Evolutionary conservation across 2,888 invertebrate genomes (phyloP).

Genomic region (Pristionchus entomophagus): DNA sequence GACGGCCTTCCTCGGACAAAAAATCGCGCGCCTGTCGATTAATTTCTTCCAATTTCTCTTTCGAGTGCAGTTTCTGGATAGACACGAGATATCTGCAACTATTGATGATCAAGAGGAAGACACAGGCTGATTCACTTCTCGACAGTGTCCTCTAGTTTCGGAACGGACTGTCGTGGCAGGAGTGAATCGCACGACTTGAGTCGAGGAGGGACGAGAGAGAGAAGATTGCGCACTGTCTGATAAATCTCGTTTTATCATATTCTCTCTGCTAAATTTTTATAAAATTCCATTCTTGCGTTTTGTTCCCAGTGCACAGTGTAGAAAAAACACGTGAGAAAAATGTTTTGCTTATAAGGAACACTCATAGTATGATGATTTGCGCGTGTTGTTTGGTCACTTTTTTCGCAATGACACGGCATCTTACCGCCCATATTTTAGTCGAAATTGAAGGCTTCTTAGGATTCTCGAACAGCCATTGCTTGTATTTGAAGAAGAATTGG

Average conservation of each 20-base stretch:
- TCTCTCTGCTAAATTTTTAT: no score
- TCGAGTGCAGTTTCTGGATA: slow-evolving; percentile 54
- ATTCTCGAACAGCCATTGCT: slow-evolving; percentile 68
- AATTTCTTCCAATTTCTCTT: slow-evolving; percentile 63
- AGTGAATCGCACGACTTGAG: slow-evolving; percentile 66
- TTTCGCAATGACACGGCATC: neutral
- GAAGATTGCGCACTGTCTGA: slow-evolving; percentile 55
- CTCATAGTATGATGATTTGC: neutral
- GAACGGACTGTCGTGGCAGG: slow-evolving; percentile 66
- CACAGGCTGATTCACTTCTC: no score
- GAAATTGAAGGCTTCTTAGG: slow-evolving; percentile 66
- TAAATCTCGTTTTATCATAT: neutral
- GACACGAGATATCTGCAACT: slow-evolving; percentile 60
- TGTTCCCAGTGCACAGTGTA: no score
- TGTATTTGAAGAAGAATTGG: slow-evolving; percentile 70
- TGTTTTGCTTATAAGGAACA: no score
- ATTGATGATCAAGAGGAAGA: no score
- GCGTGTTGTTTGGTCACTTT: neutral
- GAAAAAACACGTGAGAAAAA: no score
- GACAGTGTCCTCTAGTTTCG: slow-evolving; percentile 63
- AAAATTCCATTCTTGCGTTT: no score
- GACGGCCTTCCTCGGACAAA: slow-evolving; percentile 62
- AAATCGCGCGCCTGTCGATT: slow-evolving; percentile 59
- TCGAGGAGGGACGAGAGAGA: slow-evolving; percentile 57
- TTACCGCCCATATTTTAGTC: slow-evolving; percentile 71